Base-by-base conservation (phyloP, 2,113 vertebrate genomes). In the Kryptolebias marmoratus region DNA sequence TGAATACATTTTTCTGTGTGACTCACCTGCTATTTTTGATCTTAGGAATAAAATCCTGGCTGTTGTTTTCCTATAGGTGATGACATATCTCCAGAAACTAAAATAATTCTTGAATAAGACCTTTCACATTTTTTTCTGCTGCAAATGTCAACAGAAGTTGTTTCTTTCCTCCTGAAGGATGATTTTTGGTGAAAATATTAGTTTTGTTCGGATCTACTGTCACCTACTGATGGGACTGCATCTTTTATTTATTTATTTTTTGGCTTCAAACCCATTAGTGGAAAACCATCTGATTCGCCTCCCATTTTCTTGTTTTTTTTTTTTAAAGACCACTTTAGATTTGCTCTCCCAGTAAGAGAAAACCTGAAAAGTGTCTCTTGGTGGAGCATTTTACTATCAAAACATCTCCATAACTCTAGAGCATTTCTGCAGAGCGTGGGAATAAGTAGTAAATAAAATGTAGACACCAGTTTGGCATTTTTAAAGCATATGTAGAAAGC, bases 371-470 rank as follows among this genome's bases (percentile, higher is more conserved):
- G n/a, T 56, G 42, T 72, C 75, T 67, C 71, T 74, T 1, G 4
- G 56, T 58, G 44, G 47, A 74, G 1, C 28, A 27, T 45, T 81
- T 58, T 11, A 54, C 54, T 18, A 42, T 72, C 2, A 52, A 60
- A 79, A 48, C 27, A 28, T 55, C 42, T 45, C 45, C 60, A 42
- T 58, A 59, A 70, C 39, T 76, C 52, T 30, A 48, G 12, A 71
- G 47, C 47, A 3, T 32, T 58, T 18, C 27, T 45, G 54, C 31
- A 52, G 42, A 59, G 6, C 49, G 45, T 60, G 56, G 30, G 39
- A 75, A 82, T 62, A 54, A 78, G 10, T 30, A 71, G n/a, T 55
- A 66, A 28, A 71, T 61, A 36, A 52, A 28, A 56, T 47, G 15
- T 72, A 73, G 36, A 58, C 27, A 32, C 60, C 36, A 47, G 42